Conservation (phyloP, 2,888 invertebrate species). For the Apodemia hepburni region DNA sequence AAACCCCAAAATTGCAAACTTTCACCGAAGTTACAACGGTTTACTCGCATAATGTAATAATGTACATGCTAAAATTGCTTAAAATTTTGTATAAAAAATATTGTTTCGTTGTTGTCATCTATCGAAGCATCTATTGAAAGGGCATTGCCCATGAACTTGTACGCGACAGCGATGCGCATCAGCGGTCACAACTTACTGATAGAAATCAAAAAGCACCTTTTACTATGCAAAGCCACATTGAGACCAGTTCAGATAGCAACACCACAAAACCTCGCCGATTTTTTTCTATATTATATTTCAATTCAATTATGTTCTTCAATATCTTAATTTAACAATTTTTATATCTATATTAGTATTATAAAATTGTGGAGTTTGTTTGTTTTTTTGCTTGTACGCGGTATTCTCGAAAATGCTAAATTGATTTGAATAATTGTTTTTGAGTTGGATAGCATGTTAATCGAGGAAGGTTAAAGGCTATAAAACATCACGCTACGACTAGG, state of each 20-base stretch:
- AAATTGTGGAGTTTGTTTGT: no score
- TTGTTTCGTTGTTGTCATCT: not conserved
- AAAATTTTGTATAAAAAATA: not conserved
- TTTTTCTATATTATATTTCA: not conserved
- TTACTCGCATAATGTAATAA: not conserved
- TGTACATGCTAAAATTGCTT: not conserved
- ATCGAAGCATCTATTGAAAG: not conserved
- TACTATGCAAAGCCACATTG: not conserved
- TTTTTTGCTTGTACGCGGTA: no score
- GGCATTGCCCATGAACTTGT: slow-evolving; percentile 1
- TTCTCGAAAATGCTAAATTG: no score
- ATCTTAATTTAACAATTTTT: no score
- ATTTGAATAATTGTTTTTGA: no score
- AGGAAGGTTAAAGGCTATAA: no score
- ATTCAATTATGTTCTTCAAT: not conserved
- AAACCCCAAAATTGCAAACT: no score
- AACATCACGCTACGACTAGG: no score
- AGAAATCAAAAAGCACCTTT: not conserved
- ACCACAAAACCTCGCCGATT: not conserved
- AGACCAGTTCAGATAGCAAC: not conserved
- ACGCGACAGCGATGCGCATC: slow-evolving; percentile 5
- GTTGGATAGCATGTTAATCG: no score
- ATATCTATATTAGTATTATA: no score
- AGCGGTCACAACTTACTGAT: not conserved
- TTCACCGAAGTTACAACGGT: no score